Evolutionary conservation across 2,113 vertebrate species (phyloP), one percentile per base, ranked within the genome.

Genomic region (Corythornis cristatus): DNA sequence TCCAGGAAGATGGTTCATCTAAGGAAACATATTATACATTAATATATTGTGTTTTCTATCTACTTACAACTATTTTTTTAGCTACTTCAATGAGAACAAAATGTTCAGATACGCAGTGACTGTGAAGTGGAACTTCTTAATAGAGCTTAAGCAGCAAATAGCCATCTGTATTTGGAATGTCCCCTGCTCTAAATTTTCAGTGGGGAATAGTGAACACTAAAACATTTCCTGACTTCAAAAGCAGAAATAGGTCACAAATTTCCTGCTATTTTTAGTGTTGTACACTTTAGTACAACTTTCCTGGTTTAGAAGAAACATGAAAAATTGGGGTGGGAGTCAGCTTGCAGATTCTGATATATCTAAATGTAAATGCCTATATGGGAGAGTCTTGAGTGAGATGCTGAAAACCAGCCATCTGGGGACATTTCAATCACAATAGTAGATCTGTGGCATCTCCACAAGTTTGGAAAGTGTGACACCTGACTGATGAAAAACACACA

Each of bases 401-500:
- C 45, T 84, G 58, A 75, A 90, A 86, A 66, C 5, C 28, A 62
- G 20, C 43, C 51, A 80, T 35, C 46, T 86, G 88, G 75, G 73
- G 48, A 21, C 31, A 8, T 29, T 72, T 70, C 50, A 83, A 75
- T 50, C 33, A 67, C 8, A 7, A 60, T 15, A 88, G 79, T 48
- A 65, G 75, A 40, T 73, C 50, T 77, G 58, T 21, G 35, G 42
- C 58, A 66, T 12, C 26, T 91, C 86, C 50, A 23, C 54, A 31
- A 13, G 23, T 9, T 15, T 15, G 48, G 46, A 42, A n/a, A 20
- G 17, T 4, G 16, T 35, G 51, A 50, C 3, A 37, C 12, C 6
- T 7, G n/a, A 43, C 4, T 2, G 3, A 15, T 31, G 23, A 40
- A 61, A 85, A 56, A 8, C 9, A 51, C 1, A 1, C 0, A 0